Percentiles rank a stretch among this genome's conserved stretches.
phyloP scores from a whole-genome alignment of 2,113 vertebrate genomes.

The Sturnira hondurensis region DNA sequence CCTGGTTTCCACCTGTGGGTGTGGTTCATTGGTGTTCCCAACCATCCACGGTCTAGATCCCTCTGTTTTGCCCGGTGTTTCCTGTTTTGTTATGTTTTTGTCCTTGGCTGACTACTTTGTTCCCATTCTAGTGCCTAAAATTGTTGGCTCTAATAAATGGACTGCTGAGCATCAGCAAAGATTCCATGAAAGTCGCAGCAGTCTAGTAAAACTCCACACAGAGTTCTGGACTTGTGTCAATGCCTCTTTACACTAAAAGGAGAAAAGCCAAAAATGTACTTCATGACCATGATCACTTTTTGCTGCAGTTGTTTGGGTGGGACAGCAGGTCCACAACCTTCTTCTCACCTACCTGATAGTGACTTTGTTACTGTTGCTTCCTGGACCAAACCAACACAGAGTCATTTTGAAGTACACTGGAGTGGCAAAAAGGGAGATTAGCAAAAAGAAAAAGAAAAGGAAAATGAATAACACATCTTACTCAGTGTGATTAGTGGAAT shows the following conservation, averaged over 20 bases:
- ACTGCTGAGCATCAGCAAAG: conserved; percentile 98
- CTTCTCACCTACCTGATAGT: conserved; percentile 96
- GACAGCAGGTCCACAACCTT: conserved; percentile 98
- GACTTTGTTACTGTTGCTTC: conserved; percentile 91
- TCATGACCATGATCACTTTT: conserved; percentile 92
- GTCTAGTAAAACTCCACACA: conserved; percentile 92
- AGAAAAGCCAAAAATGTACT: conserved; percentile 99
- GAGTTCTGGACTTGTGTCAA: conserved; percentile 92
- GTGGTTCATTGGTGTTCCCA: conserved; percentile 88
- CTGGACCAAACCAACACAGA: conserved; percentile 95
- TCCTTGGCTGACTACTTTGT: conserved; percentile 97
- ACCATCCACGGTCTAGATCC: conserved; percentile 95
- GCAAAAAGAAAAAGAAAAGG: conserved; percentile 98
- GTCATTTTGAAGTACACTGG: conserved; percentile 92
- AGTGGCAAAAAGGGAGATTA: conserved; percentile 97
- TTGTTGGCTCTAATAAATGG: conserved; percentile 98
- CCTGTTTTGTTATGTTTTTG: conserved; percentile 93
- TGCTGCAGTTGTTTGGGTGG: conserved; percentile 93
- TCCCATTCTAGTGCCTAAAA: conserved; percentile 92
- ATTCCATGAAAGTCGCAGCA: conserved; percentile 97
- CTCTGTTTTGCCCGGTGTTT: conserved; percentile 94
- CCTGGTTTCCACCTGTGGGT: conserved; percentile 92
- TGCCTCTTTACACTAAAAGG: conserved; percentile 93
- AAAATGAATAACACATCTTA: conserved; percentile 79
- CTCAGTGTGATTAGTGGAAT: background rate